Base-by-base conservation (phyloP, 64 coral and sea anemone genomes). In the Porites australiensis region DNA sequence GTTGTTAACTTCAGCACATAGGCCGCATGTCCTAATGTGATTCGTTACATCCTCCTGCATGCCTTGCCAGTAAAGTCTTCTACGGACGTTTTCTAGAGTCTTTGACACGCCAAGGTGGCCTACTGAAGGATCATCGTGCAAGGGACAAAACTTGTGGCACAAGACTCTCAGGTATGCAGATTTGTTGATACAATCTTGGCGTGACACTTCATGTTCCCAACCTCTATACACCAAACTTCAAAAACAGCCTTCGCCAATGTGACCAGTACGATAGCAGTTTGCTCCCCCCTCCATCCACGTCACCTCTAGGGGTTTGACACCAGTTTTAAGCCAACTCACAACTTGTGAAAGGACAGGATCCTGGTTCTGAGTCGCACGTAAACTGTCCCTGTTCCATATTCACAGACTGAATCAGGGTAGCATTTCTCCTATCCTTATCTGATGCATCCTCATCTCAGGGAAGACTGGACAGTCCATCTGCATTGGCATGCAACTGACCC, bases 401-500 rank as follows among this genome's bases (percentile, higher is more conserved):
- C 4, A 75, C 87, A 57, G 23, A 75, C 54, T 55, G 45, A 2
- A 23, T 72, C 47, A 75, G 10, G 55, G 48, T 77, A 9, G 43
- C 8, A 43, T 63, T 58, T n/a, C n/a, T n/a, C 18, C 13, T 10
- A 8, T 61, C 64, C 5, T 2, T 4, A 19, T 77, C 73, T 19
- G 2, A 54, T 18, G 48, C 4, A 9, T 7, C 77, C 58, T 23
- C 59, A 44, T 18, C 23, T 19, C 85, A 93, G 7, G 76, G 64
- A 43, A 49, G 62, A 23, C 85, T 4, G 12, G 65, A 94, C 18
- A 88, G 44, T 0, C 77, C 77, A 77, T 79, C 93, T 45, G 93
- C 93, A 74, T 94, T 94, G 15, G 70, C 37, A 63, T 90, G 88
- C 45, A 58, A 21, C 21, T n/a, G n/a, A n/a, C n/a, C n/a, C n/a